Evolutionary conservation across 2,888 invertebrate species (phyloP), one percentile per base, ranked within the genome.

Genomic region (Scotopteryx bipunctaria): DNA sequence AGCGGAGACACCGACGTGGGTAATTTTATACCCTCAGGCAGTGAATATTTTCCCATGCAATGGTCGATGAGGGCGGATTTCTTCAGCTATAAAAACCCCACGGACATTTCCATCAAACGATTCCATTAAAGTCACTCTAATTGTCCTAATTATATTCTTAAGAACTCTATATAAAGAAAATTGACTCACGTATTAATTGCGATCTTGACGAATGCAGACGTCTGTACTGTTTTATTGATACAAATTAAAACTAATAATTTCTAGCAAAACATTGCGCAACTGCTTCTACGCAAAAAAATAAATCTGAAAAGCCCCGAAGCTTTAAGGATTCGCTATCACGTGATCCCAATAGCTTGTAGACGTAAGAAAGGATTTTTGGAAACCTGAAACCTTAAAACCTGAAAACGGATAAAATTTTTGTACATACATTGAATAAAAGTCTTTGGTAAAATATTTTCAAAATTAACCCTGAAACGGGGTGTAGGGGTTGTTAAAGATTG

Each of bases 31-130:
- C 4, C 17, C 4, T 35, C 11, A 35, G 35, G 11, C 5, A 35
- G 3, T 36, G 1, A 11, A 36, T 19, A 6, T 36, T 19, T 19
- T 36, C 13, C 21, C 21, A 21, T 36, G 11, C 3, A 29, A 21
- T 27, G 47, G 21, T 16, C 14, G 27, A 3, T 33, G n/a, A 15
- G 27, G 33, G 29, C 27, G 27, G 44, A 37, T 43, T 47, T 33
- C 36, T 27, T 14, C 3, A 16, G 19, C 11, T 11, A 47, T 54
- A 43, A 53, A 31, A 54, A 25, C 40, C 43, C 31, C 47, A 48
- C 17, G 19, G 41, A 27, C 33, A 47, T 40, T 61, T 54, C 51
- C 48, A 48, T 37, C 13, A 6, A 13, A 1, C 0, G 40, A 8
- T 38, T 47, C 23, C 17, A 32, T 23, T 31, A 35, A 36, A 33